phyloP scores from a whole-genome alignment of 2,113 vertebrate genomes.

The Solea solea region DNA sequence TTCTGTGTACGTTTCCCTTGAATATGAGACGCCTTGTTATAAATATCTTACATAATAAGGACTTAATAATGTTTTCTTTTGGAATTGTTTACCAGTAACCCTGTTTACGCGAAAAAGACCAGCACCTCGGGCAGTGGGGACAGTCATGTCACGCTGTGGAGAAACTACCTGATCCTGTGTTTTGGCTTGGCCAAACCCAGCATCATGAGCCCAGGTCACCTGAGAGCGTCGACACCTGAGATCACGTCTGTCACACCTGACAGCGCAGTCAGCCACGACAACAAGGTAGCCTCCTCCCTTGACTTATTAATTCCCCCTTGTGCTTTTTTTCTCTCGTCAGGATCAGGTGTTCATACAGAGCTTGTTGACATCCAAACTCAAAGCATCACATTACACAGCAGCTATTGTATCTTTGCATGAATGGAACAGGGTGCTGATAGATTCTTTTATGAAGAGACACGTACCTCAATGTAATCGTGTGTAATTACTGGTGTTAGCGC shows the following conservation, averaged over 20 bases:
- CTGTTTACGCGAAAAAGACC: constrained; percentile 95
- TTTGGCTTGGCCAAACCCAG: constrained; percentile 96
- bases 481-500: constrained; percentile 41
- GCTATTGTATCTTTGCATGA: constrained; percentile 28
- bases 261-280: constrained; percentile 89
- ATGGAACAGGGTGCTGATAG: constrained; percentile 30
- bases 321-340: constrained; percentile 32
- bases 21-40: neutral
- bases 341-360: constrained; percentile 59
- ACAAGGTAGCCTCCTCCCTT: constrained; percentile 88
- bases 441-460: constrained; percentile 20
- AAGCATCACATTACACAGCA: constrained; percentile 51
- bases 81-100: constrained; percentile 83
- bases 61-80: constrained; percentile 11
- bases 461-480: neutral
- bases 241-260: constrained; percentile 92
- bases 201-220: constrained; percentile 95
- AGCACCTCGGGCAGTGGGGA: constrained; percentile 88
- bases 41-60: neutral
- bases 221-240: constrained; percentile 94
- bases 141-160: constrained; percentile 91
- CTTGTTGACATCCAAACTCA: constrained; percentile 57
- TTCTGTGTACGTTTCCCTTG: neutral
- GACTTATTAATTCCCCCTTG: constrained; percentile 38
- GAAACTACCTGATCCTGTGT: constrained; percentile 98